phyloP scores from a whole-genome alignment of 2,113 vertebrate genomes.

The Tyrannus savana region DNA sequence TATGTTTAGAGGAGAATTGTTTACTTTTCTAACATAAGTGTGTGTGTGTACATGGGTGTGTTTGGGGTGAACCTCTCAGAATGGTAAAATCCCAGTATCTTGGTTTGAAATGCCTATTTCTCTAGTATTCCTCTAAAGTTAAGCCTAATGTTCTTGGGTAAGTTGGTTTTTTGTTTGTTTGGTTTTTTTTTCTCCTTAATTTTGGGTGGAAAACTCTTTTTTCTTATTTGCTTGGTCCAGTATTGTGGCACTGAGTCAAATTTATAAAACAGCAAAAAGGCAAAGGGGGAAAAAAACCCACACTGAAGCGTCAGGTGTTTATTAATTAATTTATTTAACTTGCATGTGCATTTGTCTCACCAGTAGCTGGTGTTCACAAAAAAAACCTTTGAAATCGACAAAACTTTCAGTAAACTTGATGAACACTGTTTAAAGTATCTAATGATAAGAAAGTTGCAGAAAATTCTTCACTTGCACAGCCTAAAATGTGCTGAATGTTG shows the following conservation, averaged over 20 bases:
- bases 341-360: conserved; percentile 70
- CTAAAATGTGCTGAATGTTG: conserved; percentile 70
- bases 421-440: conserved; percentile 60
- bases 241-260: neutral
- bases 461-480: conserved; percentile 59
- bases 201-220: neutral
- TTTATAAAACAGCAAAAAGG: neutral
- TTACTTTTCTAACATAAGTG: neutral
- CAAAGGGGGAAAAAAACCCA: neutral
- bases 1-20: neutral
- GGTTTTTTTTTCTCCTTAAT: neutral
- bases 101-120: too few relatives aligned
- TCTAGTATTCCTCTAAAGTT: neutral
- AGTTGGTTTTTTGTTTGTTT: too few relatives aligned
- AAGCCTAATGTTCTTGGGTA: neutral
- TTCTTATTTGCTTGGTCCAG: neutral
- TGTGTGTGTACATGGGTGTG: neutral
- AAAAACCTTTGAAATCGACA: conserved; percentile 42
- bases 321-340: conserved; percentile 73
- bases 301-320: conserved; percentile 45
- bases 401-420: conserved; percentile 65
- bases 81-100: accelerated
- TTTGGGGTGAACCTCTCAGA: accelerated
- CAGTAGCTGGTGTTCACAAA: conserved; percentile 64
- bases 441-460: conserved; percentile 75